These are phyloP conservation scores for Rhagonycha lutea DNA, from an alignment of 2,888 invertebrate genomes.

Conservation along the genomic window DNA sequence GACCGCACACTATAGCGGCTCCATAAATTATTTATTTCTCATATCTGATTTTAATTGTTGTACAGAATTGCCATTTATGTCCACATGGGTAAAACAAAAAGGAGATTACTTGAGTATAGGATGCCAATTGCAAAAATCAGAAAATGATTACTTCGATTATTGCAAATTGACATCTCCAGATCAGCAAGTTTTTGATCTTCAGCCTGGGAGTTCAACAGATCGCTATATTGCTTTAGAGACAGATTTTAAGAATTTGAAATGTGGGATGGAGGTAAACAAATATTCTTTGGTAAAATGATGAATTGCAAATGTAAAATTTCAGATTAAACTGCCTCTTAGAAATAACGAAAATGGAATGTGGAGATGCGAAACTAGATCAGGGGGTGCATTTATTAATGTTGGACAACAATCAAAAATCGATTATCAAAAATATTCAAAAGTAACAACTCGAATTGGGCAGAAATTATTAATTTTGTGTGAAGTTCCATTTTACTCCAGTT, in stretches of 20 bases:
- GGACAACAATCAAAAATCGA: not conserved
- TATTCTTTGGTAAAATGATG: not conserved
- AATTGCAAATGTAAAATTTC: not conserved
- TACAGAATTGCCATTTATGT: not conserved
- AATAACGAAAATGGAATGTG: constrained; percentile 25
- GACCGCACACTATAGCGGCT: too few species aligned
- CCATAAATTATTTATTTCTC: too few species aligned
- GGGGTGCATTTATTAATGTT: constrained; percentile 8
- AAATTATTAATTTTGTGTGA: constrained; percentile 19
- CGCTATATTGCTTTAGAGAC: not conserved
- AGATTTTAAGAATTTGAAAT: not conserved
- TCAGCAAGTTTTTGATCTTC: not conserved
- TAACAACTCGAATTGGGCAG: constrained; percentile 2
- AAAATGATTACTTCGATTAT: not conserved
- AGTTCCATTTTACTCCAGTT: constrained; percentile 25
- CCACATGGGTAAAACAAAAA: not conserved
- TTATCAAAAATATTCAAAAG: constrained; percentile 6
- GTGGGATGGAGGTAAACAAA: not conserved
- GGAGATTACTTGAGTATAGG: not conserved
- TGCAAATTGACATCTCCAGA: not conserved
- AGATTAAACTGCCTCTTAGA: constrained; percentile 22
- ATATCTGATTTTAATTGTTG: too few species aligned
- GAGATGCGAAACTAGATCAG: constrained; percentile 19
- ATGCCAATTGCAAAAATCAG: not conserved
- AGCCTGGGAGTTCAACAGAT: not conserved